Evolutionary conservation across 2,797 vertebrate genomes (phyloP).

Genomic region (Mionectes olivaceus): DNA sequence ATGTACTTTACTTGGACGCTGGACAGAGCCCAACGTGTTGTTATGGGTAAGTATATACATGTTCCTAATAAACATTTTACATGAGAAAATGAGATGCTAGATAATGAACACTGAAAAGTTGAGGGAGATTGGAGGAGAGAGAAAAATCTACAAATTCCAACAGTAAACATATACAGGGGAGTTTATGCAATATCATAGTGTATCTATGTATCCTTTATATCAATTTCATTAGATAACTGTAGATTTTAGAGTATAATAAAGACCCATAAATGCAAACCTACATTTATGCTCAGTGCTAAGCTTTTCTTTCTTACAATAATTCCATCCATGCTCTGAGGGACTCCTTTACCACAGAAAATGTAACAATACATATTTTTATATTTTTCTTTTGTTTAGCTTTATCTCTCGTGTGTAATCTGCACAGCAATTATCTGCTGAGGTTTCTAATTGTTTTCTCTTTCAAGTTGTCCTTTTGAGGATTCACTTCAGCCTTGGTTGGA

Average conservation of each 20-base stretch:
- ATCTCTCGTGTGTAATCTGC: constrained; percentile 8
- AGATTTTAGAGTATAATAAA: not conserved
- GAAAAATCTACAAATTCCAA: not conserved
- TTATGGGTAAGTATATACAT: not conserved
- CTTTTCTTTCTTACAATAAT: not conserved
- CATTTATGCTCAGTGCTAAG: not conserved
- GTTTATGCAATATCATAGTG: not conserved
- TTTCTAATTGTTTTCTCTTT: constrained; percentile 43
- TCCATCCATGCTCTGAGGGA: not conserved
- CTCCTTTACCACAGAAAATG: constrained; percentile 7
- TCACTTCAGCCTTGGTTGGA: not conserved
- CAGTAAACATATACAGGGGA: not conserved
- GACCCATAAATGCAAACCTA: not conserved
- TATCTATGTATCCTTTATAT: not conserved
- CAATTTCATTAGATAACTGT: not conserved
- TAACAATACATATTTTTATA: not conserved
- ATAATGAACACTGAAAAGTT: not conserved
- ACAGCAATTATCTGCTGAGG: not conserved
- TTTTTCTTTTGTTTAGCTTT: not conserved
- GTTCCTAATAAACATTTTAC: not conserved
- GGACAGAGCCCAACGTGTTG: not conserved
- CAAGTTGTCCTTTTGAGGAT: constrained; percentile 29
- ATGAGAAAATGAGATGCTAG: not conserved
- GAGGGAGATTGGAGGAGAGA: not conserved
- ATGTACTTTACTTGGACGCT: not conserved